Conservation (phyloP, 1,140 invertebrate species). For the Doryteuthis pealeii region DNA sequence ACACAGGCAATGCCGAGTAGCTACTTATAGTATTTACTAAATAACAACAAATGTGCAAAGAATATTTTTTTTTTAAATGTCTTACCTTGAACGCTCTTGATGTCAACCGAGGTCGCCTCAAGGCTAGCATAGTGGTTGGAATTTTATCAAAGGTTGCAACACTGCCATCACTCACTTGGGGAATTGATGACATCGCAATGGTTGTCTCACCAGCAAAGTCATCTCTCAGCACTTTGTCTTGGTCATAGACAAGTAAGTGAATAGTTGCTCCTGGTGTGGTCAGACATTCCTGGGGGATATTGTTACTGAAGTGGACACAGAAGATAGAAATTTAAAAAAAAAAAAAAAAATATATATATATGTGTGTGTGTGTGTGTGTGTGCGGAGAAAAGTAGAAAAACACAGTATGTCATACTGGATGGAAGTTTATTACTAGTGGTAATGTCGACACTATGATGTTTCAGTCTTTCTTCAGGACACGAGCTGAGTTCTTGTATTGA, state of each 20-base stretch:
- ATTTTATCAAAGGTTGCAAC: constrained; percentile 35
- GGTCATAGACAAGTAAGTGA: constrained; percentile 90
- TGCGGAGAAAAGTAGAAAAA: too few relatives aligned
- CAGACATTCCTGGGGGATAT: constrained; percentile 77
- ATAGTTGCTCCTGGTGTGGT: constrained; percentile 74
- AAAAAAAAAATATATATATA: background rate
- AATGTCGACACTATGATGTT: too few relatives aligned
- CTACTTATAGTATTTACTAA: too few relatives aligned
- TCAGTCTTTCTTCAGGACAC: too few relatives aligned
- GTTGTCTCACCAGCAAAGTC: constrained; percentile 94
- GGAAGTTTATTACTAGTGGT: too few relatives aligned
- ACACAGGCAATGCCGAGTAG: too few relatives aligned
- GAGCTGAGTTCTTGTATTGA: too few relatives aligned
- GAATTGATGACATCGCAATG: constrained; percentile 68
- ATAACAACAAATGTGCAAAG: too few relatives aligned
- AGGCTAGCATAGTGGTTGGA: constrained; percentile 44
- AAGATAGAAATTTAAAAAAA: constrained; percentile 20
- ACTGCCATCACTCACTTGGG: constrained; percentile 7
- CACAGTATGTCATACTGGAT: too few relatives aligned
- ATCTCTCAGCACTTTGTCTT: constrained; percentile 87
- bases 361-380: too few relatives aligned
- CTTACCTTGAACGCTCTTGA: constrained; percentile 39
- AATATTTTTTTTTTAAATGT: background rate
- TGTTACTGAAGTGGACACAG: constrained; percentile 66
- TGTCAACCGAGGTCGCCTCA: constrained; percentile 34